phyloP scores from a whole-genome alignment of 1,140 invertebrate genomes.

The Scaptomyza graminum region DNA sequence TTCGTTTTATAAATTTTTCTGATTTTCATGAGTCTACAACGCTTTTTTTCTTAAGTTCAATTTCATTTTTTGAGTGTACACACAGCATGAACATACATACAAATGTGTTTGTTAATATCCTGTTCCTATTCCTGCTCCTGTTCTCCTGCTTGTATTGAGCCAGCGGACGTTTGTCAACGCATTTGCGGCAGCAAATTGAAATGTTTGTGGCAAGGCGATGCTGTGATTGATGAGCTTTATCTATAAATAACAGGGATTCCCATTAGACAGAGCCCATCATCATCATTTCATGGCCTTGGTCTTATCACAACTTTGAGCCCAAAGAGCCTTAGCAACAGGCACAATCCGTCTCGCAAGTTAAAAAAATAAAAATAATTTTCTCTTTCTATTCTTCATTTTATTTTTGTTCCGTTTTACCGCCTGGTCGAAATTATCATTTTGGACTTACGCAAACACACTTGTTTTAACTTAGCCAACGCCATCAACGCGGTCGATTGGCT shows the following conservation, averaged over 20 bases:
- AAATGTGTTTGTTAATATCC: neutral
- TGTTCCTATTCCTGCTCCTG: neutral
- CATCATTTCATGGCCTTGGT: neutral
- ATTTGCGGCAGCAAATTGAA: constrained; percentile 50
- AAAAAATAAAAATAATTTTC: too few relatives aligned
- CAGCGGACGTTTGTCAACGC: constrained; percentile 46
- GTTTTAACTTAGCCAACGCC: constrained; percentile 7
- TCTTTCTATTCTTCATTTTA: too few relatives aligned
- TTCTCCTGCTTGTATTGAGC: neutral
- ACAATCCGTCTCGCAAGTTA: too few relatives aligned
- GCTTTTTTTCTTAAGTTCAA: too few relatives aligned
- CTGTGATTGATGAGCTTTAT: constrained; percentile 42
- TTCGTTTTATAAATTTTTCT: too few relatives aligned
- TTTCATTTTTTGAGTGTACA: too few relatives aligned
- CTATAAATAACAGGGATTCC: neutral
- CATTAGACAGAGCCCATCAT: neutral
- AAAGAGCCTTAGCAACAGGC: too few relatives aligned
- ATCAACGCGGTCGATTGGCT: constrained; percentile 31
- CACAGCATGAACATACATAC: too few relatives aligned
- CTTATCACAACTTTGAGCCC: neutral
- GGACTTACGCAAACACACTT: constrained; percentile 17
- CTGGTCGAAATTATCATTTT: constrained; percentile 7
- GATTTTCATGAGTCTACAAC: too few relatives aligned
- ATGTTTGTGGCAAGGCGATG: constrained; percentile 33
- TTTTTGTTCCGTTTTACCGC: neutral